Percentiles rank a stretch among this genome's conserved stretches.
Evolutionary conservation across 2,113 vertebrate genomes (phyloP).

Genomic region (Triplophysa tibetana): DNA sequence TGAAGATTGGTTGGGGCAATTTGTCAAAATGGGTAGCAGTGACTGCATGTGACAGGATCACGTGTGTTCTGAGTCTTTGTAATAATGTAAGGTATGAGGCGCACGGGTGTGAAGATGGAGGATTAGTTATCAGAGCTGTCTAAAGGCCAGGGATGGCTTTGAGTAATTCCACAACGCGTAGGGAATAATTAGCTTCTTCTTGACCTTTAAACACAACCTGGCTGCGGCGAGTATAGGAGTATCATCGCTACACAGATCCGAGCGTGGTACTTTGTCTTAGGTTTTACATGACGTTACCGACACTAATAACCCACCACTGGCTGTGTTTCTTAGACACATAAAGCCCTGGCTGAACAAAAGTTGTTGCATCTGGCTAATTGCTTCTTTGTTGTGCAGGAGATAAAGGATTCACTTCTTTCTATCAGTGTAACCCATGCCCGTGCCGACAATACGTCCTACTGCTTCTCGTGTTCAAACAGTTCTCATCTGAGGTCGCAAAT

Average conservation of each 20-base stretch:
- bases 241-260: slow-evolving; percentile 6
- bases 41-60: not conserved
- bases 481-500: too few species aligned
- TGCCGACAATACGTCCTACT: not conserved
- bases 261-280: slow-evolving; percentile 13
- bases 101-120: not conserved
- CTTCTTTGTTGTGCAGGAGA: slow-evolving; percentile 16
- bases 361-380: slow-evolving; percentile 2
- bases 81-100: slow-evolving; percentile 24
- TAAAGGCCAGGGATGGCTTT: slow-evolving; percentile 44
- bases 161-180: slow-evolving; percentile 35
- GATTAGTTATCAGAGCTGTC: slow-evolving; percentile 32
- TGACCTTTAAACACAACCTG: slow-evolving; percentile 33
- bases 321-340: slow-evolving; percentile 1
- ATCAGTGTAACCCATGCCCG: not conserved
- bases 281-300: not conserved
- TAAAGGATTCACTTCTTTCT: not conserved
- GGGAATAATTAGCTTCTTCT: slow-evolving; percentile 38
- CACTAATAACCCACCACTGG: slow-evolving; percentile 9
- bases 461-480: too few species aligned
- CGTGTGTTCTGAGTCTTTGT: slow-evolving; percentile 16
- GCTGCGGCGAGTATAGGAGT: not conserved
- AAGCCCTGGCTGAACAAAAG: slow-evolving; percentile 13
- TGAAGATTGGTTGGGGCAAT: not conserved
- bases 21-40: slow-evolving; percentile 2